A percentile compares a stretch with the other conserved stretches of the same genome.
Conservation (phyloP, 2,888 invertebrate genomes). For the Xylota sylvarum region DNA sequence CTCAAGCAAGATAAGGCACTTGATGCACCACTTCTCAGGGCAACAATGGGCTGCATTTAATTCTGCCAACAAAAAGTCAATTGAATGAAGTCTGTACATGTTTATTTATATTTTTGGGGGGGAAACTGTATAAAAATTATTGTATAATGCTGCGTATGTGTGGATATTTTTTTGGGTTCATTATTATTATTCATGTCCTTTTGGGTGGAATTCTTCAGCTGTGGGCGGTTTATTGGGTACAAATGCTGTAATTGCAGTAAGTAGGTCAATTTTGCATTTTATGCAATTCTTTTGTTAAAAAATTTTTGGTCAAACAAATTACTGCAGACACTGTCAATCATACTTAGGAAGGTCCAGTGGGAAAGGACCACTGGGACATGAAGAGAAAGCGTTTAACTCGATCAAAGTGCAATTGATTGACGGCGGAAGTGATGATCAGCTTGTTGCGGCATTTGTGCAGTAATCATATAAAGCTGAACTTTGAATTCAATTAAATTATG, state of each 20-base stretch:
- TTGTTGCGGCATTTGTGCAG: background rate
- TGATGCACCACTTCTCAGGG: conserved; percentile 60
- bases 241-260: conserved; percentile 57
- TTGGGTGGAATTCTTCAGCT: conserved; percentile 25
- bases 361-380: background rate
- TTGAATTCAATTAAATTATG: background rate
- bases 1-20: conserved; percentile 55
- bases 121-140: conserved; percentile 28
- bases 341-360: conserved; percentile 18
- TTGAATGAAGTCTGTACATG: conserved; percentile 41
- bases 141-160: conserved; percentile 52
- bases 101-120: conserved; percentile 33
- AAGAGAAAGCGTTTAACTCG: conserved; percentile 22
- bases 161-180: background rate
- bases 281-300: conserved; percentile 46
- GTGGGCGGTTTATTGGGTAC: conserved; percentile 22
- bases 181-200: conserved; percentile 44
- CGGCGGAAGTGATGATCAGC: conserved; percentile 15
- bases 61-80: conserved; percentile 57
- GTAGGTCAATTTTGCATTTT: conserved; percentile 74
- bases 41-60: conserved; percentile 59
- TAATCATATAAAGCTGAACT: background rate
- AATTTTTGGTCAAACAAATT: conserved; percentile 23
- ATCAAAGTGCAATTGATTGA: conserved; percentile 29
- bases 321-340: conserved; percentile 69